Conservation (phyloP, 1,140 invertebrate species). For the Galendromus occidentalis region DNA sequence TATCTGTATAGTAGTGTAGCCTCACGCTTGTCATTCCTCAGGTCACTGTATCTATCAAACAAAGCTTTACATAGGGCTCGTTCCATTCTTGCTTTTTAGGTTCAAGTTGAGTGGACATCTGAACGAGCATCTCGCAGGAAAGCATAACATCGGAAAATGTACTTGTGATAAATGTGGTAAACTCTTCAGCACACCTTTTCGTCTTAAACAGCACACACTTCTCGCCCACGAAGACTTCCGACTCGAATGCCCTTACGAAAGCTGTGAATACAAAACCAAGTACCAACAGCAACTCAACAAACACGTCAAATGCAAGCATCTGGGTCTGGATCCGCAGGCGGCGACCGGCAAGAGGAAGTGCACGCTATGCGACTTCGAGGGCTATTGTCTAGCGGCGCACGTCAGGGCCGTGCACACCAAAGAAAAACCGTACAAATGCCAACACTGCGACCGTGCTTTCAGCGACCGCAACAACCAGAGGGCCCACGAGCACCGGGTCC, state of each 20-base stretch:
- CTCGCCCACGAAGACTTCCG: slow-evolving; percentile 1
- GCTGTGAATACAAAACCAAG: slow-evolving; percentile 4
- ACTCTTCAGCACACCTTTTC: slow-evolving; percentile 4
- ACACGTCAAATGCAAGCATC: background rate
- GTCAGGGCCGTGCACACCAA: slow-evolving; percentile 67
- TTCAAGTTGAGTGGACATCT: slow-evolving; percentile 7
- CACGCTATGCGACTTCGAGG: background rate
- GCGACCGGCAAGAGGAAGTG: background rate
- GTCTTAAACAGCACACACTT: slow-evolving; percentile 2
- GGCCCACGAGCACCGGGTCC: slow-evolving; percentile 4
- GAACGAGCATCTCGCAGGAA: slow-evolving; percentile 9
- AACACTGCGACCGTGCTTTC: slow-evolving; percentile 50
- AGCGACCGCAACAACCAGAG: slow-evolving; percentile 1
- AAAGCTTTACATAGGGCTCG: too few species aligned
- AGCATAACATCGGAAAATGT: slow-evolving; percentile 9
- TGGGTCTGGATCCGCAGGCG: background rate
- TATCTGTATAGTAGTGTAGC: too few species aligned
- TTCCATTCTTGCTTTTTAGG: background rate
- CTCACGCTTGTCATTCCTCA: too few species aligned
- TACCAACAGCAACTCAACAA: slow-evolving; percentile 8
- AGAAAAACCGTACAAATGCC: slow-evolving; percentile 76
- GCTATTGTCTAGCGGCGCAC: slow-evolving; percentile 52
- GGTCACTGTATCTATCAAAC: too few species aligned
- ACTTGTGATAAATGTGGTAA: slow-evolving; percentile 3
- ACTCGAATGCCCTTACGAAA: background rate